Percentiles rank a stretch among this genome's conserved stretches.
Evolutionary conservation across 2,797 vertebrate species (phyloP).

Genomic region (Peromyscus melanophrys): DNA sequence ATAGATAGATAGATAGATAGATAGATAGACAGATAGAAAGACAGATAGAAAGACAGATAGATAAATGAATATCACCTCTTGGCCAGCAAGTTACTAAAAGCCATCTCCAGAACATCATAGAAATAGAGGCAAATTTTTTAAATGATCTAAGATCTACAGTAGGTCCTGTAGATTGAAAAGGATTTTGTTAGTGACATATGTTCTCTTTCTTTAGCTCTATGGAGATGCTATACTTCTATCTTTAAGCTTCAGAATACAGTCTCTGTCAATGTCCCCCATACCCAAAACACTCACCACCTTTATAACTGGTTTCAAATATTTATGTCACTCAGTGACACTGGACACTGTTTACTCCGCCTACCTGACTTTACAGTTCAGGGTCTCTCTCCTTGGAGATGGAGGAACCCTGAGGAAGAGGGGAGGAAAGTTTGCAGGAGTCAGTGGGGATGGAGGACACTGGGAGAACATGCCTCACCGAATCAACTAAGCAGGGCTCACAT

Average conservation of each 20-base stretch:
- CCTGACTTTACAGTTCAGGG: neutral
- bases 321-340: neutral
- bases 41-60: neutral
- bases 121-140: neutral
- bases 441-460: neutral
- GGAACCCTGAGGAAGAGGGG: neutral
- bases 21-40: neutral
- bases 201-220: neutral
- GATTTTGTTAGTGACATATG: neutral
- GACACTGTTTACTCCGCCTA: neutral
- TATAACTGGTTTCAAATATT: neutral
- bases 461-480: neutral
- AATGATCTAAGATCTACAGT: neutral
- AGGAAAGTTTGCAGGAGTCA: neutral
- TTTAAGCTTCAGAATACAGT: neutral
- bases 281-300: neutral
- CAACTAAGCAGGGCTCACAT: neutral
- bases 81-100: neutral
- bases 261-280: neutral
- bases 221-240: neutral
- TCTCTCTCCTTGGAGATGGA: neutral
- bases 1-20: neutral
- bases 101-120: neutral
- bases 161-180: neutral
- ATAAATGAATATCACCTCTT: neutral